Evolutionary conservation across 1,140 invertebrate species (phyloP).

Genomic region (Drosophila erecta): DNA sequence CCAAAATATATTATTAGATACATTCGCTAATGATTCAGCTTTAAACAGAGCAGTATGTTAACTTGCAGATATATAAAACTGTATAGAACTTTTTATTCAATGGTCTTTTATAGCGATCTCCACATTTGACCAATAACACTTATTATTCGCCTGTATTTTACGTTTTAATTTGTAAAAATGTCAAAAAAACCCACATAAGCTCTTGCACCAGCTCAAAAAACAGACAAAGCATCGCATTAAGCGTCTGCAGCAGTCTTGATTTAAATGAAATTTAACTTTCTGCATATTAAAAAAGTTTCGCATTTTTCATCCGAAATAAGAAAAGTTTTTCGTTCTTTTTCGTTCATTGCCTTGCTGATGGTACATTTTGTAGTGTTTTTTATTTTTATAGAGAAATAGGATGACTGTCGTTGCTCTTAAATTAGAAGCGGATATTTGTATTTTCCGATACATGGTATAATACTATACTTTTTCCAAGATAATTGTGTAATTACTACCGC

Average conservation of each 20-base stretch:
- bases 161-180: slow-evolving; percentile 33
- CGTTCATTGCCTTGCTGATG: slow-evolving; percentile 15
- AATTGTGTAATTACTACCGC: no score
- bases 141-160: not conserved
- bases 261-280: slow-evolving; percentile 80
- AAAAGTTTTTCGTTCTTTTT: slow-evolving; percentile 63
- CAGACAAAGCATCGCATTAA: slow-evolving; percentile 17
- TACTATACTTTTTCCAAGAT: no score
- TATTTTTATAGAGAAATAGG: slow-evolving; percentile 10
- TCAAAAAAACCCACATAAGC: not conserved
- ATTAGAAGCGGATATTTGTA: not conserved
- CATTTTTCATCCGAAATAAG: slow-evolving; percentile 78
- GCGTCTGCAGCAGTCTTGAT: slow-evolving; percentile 64
- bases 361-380: slow-evolving; percentile 26
- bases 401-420: not conserved
- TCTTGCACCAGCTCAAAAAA: slow-evolving; percentile 4
- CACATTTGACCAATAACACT: not conserved
- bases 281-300: slow-evolving; percentile 81
- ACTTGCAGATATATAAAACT: no score
- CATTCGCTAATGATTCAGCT: no score
- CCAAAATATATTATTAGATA: no score
- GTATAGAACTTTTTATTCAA: no score
- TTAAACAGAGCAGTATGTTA: no score
- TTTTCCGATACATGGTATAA: not conserved
- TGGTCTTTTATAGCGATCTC: no score